Conservation (phyloP, 1,140 invertebrate species). For the Ostrea denselamellosa region DNA sequence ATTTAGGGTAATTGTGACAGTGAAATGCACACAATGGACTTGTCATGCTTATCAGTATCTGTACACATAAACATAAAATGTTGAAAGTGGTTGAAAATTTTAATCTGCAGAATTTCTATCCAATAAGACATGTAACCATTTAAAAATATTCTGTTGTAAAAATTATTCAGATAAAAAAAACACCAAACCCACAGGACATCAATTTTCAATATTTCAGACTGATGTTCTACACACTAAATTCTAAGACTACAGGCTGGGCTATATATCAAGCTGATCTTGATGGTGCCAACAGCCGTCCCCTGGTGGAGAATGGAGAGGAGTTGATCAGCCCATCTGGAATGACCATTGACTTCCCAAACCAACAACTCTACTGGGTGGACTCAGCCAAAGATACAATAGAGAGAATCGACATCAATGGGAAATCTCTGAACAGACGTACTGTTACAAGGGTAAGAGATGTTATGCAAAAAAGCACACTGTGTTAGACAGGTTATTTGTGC, state of each 20-base stretch:
- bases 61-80: no score
- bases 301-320: slow-evolving; percentile 88
- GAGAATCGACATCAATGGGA: slow-evolving; percentile 92
- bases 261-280: slow-evolving; percentile 95
- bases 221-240: slow-evolving; percentile 78
- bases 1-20: slow-evolving; percentile 86
- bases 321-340: slow-evolving; percentile 95
- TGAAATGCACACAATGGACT: neutral
- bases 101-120: no score
- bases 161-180: no score
- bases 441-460: neutral
- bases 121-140: no score
- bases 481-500: no score
- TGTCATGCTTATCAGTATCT: no score
- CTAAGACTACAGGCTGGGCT: slow-evolving; percentile 84
- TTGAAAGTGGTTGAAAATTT: no score
- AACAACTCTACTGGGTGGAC: slow-evolving; percentile 84
- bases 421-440: slow-evolving; percentile 50
- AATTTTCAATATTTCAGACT: slow-evolving; percentile 56
- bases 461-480: no score
- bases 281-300: slow-evolving; percentile 82
- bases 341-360: slow-evolving; percentile 84
- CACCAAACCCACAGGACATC: no score
- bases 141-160: no score
- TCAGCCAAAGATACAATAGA: slow-evolving; percentile 92